Conservation (phyloP, 64 coral and sea anemone genomes). For the Platygyra sinensis region DNA sequence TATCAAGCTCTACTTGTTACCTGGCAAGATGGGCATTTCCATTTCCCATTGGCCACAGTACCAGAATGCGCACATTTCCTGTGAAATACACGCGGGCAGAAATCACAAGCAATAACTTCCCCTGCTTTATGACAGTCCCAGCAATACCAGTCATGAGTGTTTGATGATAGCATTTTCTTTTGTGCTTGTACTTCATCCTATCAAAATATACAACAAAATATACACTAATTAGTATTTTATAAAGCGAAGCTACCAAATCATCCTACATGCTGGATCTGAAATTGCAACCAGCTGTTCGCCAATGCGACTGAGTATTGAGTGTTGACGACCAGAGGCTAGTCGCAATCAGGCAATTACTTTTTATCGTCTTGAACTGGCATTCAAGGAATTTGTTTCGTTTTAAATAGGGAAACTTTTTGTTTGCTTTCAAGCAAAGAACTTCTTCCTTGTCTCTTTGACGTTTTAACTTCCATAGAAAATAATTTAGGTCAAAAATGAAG, state of each 20-base stretch:
- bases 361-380: too few species aligned
- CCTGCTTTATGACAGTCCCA: slow-evolving; percentile 89
- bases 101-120: slow-evolving; percentile 86
- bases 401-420: too few species aligned
- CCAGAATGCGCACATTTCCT: slow-evolving; percentile 89
- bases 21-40: slow-evolving; percentile 96
- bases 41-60: slow-evolving; percentile 68
- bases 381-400: too few species aligned
- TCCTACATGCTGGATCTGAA: not conserved
- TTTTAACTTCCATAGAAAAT: too few species aligned
- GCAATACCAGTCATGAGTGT: slow-evolving; percentile 94
- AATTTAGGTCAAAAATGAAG: too few species aligned
- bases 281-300: too few species aligned
- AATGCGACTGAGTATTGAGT: too few species aligned
- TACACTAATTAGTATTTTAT: not conserved
- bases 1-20: slow-evolving; percentile 22
- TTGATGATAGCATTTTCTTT: slow-evolving; percentile 56
- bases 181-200: slow-evolving; percentile 40
- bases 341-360: too few species aligned
- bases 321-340: too few species aligned
- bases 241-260: not conserved
- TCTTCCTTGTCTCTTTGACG: too few species aligned
- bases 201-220: not conserved
- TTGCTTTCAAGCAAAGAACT: too few species aligned
- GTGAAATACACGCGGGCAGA: slow-evolving; percentile 92